A percentile compares a stretch with the other conserved stretches of the same genome.
Evolutionary conservation across 2,888 invertebrate species (phyloP).

Genomic region (Lysandra coridon): DNA sequence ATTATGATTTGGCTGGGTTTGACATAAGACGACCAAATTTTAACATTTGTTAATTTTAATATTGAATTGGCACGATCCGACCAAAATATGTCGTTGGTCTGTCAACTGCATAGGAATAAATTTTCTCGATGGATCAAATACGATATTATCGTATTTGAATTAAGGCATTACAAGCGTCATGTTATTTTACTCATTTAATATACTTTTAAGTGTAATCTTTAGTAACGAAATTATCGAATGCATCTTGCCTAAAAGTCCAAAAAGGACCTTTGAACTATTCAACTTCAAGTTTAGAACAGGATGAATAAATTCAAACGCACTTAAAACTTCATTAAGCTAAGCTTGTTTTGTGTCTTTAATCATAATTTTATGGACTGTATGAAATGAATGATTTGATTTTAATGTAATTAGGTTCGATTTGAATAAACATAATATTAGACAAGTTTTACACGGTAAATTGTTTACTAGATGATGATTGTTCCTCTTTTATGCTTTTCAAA

Average conservation of each 20-base stretch:
- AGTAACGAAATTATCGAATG: too few species aligned
- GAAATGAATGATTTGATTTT: background rate
- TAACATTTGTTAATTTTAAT: too few species aligned
- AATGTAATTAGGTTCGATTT: background rate
- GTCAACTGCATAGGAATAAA: too few species aligned
- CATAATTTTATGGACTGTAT: background rate
- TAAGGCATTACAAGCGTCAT: too few species aligned
- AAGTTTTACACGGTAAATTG: background rate
- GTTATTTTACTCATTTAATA: too few species aligned
- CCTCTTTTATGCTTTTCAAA: too few species aligned
- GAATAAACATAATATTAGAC: background rate
- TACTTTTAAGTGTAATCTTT: background rate
- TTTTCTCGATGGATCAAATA: too few species aligned
- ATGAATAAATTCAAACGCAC: background rate
- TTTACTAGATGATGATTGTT: background rate
- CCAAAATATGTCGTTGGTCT: too few species aligned
- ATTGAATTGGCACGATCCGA: too few species aligned
- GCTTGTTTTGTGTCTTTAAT: background rate
- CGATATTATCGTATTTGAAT: too few species aligned
- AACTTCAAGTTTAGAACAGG: slow-evolving; percentile 2
- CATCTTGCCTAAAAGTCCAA: background rate
- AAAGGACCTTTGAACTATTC: background rate
- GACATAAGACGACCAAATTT: too few species aligned
- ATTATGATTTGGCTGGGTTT: too few species aligned
- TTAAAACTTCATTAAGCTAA: background rate